phyloP scores from a whole-genome alignment of 2,113 vertebrate species.

The Turnix velox region DNA sequence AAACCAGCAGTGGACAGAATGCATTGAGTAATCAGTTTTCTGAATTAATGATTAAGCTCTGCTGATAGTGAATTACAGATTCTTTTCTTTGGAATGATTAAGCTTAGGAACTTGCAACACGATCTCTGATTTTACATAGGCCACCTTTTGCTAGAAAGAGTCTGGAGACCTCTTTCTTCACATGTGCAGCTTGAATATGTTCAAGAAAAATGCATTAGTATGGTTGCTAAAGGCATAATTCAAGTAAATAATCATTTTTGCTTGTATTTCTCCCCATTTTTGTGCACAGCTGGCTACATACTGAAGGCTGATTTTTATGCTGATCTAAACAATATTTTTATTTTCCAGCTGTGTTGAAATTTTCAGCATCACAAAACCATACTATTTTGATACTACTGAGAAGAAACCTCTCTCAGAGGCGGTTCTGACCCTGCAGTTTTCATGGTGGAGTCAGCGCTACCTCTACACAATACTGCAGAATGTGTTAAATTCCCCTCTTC shows the following conservation, averaged over 20 bases:
- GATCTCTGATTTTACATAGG: background rate
- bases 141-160: background rate
- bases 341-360: slow-evolving; percentile 10
- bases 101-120: background rate
- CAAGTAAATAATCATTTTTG: background rate
- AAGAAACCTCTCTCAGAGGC: background rate
- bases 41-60: background rate
- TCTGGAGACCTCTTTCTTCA: too few relatives aligned
- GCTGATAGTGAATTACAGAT: background rate
- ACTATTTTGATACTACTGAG: slow-evolving; percentile 18
- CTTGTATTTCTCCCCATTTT: slow-evolving; percentile 2
- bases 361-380: background rate
- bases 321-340: slow-evolving; percentile 33
- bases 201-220: too few relatives aligned
- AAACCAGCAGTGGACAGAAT: background rate
- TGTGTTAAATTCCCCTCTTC: slow-evolving; percentile 1
- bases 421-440: slow-evolving; percentile 36
- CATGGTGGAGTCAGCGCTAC: background rate
- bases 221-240: background rate
- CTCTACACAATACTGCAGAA: background rate
- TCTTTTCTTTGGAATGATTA: background rate
- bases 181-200: too few relatives aligned
- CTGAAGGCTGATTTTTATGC: background rate
- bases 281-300: slow-evolving; percentile 20
- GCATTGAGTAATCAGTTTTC: background rate